These are phyloP conservation scores for Agrochola macilenta DNA, from an alignment of 2,888 invertebrate species.

Conservation along the genomic window DNA sequence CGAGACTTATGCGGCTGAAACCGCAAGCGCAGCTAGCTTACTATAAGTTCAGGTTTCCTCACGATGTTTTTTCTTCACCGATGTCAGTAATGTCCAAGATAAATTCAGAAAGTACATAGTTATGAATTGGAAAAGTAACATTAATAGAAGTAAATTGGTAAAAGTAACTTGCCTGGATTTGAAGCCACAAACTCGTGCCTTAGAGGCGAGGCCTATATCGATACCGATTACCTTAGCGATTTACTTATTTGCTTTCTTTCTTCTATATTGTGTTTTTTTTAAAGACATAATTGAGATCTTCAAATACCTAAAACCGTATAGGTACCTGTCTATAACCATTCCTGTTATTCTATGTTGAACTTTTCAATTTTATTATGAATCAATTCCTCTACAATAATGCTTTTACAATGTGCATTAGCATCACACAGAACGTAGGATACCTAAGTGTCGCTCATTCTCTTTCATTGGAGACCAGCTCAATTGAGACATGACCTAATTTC, in stretches of 20 bases:
- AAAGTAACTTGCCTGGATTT: background rate
- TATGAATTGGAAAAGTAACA: background rate
- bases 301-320: no score
- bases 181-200: background rate
- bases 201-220: no score
- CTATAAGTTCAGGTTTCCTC: background rate
- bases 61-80: background rate
- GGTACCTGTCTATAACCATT: no score
- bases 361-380: no score
- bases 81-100: background rate
- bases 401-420: slow-evolving; percentile 13
- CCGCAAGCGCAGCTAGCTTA: background rate
- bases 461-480: slow-evolving; percentile 55
- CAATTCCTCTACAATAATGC: no score
- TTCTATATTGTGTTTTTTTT: no score
- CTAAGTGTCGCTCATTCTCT: slow-evolving; percentile 54
- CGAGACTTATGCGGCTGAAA: no score
- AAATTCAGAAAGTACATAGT: background rate
- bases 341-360: no score
- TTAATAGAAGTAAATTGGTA: no score
- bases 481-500: slow-evolving; percentile 68
- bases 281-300: no score
- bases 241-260: no score
- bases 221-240: no score
- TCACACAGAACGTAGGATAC: slow-evolving; percentile 2